Conservation (phyloP, 2,113 vertebrate species). For the Taxidea taxus region DNA sequence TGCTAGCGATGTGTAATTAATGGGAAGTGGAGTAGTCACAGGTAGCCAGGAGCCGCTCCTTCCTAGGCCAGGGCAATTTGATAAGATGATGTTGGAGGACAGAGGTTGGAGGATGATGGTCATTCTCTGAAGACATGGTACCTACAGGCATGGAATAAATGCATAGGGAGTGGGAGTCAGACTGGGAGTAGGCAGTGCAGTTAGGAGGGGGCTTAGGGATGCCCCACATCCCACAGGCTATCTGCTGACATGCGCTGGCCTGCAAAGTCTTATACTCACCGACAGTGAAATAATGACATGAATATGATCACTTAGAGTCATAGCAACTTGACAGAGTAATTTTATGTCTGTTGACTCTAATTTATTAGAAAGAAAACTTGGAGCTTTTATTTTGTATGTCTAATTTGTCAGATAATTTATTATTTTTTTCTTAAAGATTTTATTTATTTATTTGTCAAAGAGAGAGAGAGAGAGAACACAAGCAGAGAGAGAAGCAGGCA, state of each 20-base stretch:
- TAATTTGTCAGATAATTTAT: background rate
- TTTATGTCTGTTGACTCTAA: background rate
- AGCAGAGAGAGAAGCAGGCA: no score
- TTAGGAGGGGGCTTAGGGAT: background rate
- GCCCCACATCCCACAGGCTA: rapidly evolving
- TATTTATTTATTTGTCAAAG: no score
- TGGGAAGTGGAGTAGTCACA: background rate
- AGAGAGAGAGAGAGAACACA: no score
- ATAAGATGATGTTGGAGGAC: background rate
- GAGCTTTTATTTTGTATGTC: background rate
- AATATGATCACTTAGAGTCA: background rate
- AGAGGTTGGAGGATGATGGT: background rate
- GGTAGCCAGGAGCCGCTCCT: background rate
- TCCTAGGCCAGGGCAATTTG: background rate
- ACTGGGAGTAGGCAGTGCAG: no score
- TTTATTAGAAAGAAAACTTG: background rate
- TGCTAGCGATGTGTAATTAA: no score
- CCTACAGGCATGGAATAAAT: background rate
- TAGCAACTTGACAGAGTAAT: background rate
- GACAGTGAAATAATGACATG: background rate
- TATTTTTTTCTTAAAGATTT: background rate
- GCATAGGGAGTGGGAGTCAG: background rate
- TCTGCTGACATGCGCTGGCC: no score
- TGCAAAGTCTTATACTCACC: background rate
- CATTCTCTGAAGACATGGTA: background rate